Conservation (phyloP, 2,113 vertebrate genomes). For the Nothoprocta perdicaria region DNA sequence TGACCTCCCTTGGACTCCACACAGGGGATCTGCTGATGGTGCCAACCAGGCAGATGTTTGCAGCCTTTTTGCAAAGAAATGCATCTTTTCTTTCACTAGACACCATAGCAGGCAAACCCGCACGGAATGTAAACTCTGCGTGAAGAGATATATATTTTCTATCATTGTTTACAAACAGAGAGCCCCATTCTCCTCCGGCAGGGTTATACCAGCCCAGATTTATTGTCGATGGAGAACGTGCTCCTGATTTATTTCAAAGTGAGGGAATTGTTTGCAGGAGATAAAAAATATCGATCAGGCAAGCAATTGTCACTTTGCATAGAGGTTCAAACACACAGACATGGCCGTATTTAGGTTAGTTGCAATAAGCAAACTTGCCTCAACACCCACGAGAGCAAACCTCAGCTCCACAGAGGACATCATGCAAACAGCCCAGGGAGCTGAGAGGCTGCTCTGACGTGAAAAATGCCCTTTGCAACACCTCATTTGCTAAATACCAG, state of each 20-base stretch:
- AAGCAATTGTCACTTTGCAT: neutral
- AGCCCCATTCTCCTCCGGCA: neutral
- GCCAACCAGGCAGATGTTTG: conserved; percentile 12
- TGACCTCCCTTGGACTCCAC: neutral
- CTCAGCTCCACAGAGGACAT: neutral
- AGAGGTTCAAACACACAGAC: neutral
- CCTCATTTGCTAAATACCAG: neutral
- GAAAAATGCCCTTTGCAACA: neutral
- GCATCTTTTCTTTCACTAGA: conserved; percentile 22
- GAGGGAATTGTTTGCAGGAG: neutral
- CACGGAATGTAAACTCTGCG: conserved; percentile 25
- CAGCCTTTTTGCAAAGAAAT: neutral
- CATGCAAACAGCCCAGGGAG: neutral
- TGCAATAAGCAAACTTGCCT: neutral
- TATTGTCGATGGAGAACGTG: fast-evolving
- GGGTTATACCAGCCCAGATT: conserved; percentile 5
- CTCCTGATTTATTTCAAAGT: neutral
- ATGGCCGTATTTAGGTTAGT: neutral
- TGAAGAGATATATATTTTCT: neutral
- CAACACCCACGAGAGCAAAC: neutral
- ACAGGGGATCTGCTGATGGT: neutral
- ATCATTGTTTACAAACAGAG: conserved; percentile 50
- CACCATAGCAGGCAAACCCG: neutral
- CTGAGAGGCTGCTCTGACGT: neutral
- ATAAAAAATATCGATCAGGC: neutral